phyloP scores from a whole-genome alignment of 2,888 invertebrate species.

The Steinernema hermaphroditum region DNA sequence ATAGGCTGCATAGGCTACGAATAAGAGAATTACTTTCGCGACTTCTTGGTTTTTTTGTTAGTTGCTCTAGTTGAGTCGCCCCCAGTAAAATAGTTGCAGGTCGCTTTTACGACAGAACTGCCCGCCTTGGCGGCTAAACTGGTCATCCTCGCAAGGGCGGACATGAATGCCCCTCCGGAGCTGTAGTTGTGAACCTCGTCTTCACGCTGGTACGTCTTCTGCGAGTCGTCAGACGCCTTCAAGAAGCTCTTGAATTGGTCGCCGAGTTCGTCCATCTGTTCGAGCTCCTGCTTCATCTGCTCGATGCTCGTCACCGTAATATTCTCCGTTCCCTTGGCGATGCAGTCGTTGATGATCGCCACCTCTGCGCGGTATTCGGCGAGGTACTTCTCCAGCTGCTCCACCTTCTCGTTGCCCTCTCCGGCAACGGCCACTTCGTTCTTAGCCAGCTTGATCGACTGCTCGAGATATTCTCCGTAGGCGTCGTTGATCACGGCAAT shows the following conservation, averaged over 20 bases:
- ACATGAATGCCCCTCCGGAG: not conserved
- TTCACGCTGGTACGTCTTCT: not conserved
- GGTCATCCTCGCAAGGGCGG: not conserved
- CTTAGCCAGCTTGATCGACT: slow-evolving; percentile 31
- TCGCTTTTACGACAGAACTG: too few relatives aligned
- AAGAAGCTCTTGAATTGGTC: not conserved
- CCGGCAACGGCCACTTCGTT: not conserved
- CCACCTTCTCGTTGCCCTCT: not conserved
- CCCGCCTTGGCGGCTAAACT: not conserved
- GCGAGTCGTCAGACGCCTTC: not conserved
- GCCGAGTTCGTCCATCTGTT: slow-evolving; percentile 7
- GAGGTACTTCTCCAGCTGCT: not conserved
- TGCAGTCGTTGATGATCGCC: not conserved
- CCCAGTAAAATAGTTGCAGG: too few relatives aligned
- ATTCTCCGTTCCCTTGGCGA: not conserved
- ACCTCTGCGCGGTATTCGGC: slow-evolving; percentile 1
- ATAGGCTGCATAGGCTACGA: too few relatives aligned
- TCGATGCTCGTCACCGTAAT: slow-evolving; percentile 10
- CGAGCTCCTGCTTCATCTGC: not conserved
- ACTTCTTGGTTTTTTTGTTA: too few relatives aligned
- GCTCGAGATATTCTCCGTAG: slow-evolving; percentile 36
- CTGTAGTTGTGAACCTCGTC: not conserved
- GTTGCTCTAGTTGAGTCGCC: too few relatives aligned
- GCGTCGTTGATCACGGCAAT: slow-evolving; percentile 39
- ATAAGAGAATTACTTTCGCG: too few relatives aligned